A percentile compares a stretch with the other conserved stretches of the same genome.
Evolutionary conservation across 2,113 vertebrate genomes (phyloP).

Genomic region (Zosterops lateralis): DNA sequence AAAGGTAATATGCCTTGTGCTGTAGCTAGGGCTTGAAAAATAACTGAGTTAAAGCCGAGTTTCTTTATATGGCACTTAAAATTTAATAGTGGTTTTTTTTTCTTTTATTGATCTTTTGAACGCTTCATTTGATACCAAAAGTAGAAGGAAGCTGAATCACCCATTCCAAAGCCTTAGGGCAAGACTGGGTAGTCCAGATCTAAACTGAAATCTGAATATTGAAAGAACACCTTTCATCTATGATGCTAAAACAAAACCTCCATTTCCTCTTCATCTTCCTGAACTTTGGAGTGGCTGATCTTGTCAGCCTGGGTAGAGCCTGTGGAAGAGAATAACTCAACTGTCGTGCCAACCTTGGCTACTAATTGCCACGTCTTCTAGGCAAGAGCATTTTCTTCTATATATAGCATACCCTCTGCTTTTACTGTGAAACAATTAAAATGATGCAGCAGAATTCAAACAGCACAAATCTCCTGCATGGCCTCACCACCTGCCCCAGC

Average conservation of each 20-base stretch:
- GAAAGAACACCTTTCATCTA: not conserved
- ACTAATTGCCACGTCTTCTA: not conserved
- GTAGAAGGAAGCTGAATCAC: not conserved
- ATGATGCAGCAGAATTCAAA: not conserved
- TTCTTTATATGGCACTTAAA: constrained; percentile 10
- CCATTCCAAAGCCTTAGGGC: not conserved
- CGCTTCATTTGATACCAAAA: not conserved
- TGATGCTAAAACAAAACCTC: not conserved
- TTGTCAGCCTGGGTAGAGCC: not conserved
- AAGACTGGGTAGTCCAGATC: not conserved
- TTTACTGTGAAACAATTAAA: not conserved
- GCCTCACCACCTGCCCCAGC: not conserved
- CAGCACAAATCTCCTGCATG: not conserved
- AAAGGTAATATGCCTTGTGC: not conserved
- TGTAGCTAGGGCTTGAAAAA: constrained; percentile 13
- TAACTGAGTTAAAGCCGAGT: not conserved
- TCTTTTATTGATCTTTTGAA: constrained; percentile 18
- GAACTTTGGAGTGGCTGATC: not conserved
- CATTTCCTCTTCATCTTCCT: not conserved
- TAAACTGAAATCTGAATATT: not conserved
- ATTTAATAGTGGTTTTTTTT: not conserved
- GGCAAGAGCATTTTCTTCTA: not conserved
- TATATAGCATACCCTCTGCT: not conserved
- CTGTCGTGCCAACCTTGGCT: not conserved
- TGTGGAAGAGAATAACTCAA: not conserved